phyloP scores from a whole-genome alignment of 2,113 vertebrate genomes.

The Callionymus lyra region DNA sequence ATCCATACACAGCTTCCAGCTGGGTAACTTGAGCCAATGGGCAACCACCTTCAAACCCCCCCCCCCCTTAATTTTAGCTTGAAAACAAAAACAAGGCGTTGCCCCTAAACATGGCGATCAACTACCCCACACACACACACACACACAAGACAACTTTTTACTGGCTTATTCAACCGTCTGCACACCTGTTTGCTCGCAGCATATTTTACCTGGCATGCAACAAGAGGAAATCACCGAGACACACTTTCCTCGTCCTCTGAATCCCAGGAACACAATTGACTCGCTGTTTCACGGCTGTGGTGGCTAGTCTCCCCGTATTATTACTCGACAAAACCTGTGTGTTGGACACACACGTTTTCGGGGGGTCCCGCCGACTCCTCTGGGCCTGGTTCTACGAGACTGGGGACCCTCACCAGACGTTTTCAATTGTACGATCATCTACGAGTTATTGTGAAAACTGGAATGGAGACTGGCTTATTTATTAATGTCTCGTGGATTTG shows the following conservation, averaged over 20 bases:
- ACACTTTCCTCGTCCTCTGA: not conserved
- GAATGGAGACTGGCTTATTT: too few relatives aligned
- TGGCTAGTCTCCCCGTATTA: not conserved
- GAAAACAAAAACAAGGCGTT: constrained; percentile 61
- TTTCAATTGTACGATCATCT: not conserved
- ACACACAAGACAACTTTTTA: constrained; percentile 23
- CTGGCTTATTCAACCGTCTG: constrained; percentile 16
- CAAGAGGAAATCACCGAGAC: constrained; percentile 11
- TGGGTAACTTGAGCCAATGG: constrained; percentile 59
- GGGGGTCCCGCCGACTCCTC: too few relatives aligned
- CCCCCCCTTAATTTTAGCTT: constrained; percentile 14
- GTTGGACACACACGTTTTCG: too few relatives aligned
- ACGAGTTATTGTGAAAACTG: not conserved
- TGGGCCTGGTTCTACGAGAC: too few relatives aligned
- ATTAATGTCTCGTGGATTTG: too few relatives aligned
- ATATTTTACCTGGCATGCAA: constrained; percentile 39
- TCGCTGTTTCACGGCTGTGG: not conserved
- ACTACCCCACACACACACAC: constrained; percentile 1
- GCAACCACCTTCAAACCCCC: constrained; percentile 34
- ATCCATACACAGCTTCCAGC: constrained; percentile 50
- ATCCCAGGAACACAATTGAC: not conserved
- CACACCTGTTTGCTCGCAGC: constrained; percentile 26
- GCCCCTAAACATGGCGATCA: constrained; percentile 23
- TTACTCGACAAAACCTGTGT: too few relatives aligned
- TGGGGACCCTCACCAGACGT: too few relatives aligned